phyloP scores from a whole-genome alignment of 2,888 invertebrate species.

The Gasteruption jaculator region DNA sequence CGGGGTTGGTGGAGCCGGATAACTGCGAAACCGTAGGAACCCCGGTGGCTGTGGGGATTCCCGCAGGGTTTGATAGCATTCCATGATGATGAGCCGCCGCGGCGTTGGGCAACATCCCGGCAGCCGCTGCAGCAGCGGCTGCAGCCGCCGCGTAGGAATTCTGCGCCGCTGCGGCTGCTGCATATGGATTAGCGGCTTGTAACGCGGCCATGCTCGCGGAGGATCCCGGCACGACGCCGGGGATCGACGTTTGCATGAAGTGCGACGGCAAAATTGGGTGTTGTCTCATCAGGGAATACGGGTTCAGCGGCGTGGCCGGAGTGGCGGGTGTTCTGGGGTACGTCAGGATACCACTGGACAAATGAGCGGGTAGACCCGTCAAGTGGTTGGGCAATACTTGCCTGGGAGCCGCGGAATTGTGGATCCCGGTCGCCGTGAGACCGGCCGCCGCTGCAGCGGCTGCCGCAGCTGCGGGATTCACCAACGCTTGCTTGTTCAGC shows the following conservation, averaged over 20 bases:
- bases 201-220: conserved; percentile 31
- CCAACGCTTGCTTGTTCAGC: conserved; percentile 61
- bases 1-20: conserved; percentile 40
- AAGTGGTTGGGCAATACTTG: conserved; percentile 26
- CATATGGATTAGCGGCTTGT: conserved; percentile 39
- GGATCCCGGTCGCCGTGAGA: conserved; percentile 39
- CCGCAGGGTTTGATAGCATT: no score
- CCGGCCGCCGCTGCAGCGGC: conserved; percentile 35
- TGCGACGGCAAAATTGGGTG: conserved; percentile 37
- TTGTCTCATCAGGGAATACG: conserved; percentile 53
- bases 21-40: conserved; percentile 51
- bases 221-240: conserved; percentile 31
- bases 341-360: conserved; percentile 48
- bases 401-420: conserved; percentile 37
- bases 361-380: no score
- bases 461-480: conserved; percentile 39
- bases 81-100: no score
- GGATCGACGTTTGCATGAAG: conserved; percentile 40
- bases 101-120: no score
- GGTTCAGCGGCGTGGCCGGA: conserved; percentile 49
- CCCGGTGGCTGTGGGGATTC: no score
- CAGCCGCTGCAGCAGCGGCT: conserved; percentile 50
- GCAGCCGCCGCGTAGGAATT: conserved; percentile 43
- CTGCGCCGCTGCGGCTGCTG: no score
- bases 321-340: conserved; percentile 42